Conservation (phyloP, 2,113 vertebrate genomes). For the Beaufortia kweichowensis region DNA sequence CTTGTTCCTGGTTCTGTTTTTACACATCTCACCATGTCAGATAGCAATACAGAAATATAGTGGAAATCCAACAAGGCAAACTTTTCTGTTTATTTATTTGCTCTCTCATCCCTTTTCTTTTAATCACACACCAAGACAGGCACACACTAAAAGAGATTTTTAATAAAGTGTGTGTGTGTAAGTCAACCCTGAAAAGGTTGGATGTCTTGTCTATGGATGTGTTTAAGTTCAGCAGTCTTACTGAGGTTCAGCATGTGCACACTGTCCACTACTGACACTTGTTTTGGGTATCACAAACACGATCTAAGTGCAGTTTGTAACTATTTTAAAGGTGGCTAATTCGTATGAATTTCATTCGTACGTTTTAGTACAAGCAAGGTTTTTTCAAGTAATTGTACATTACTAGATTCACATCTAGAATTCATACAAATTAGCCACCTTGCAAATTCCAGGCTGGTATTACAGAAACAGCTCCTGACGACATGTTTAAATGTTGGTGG, state of each 20-base stretch:
- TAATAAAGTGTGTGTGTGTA: constrained; percentile 51
- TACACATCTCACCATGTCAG: constrained; percentile 29
- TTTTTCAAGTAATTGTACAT: too few relatives aligned
- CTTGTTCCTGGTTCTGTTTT: constrained; percentile 39
- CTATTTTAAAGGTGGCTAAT: too few relatives aligned
- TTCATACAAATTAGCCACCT: too few relatives aligned
- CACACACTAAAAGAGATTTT: constrained; percentile 35
- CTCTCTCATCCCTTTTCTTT: constrained; percentile 25
- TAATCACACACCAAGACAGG: background rate
- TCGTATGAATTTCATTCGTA: too few relatives aligned
- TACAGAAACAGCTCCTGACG: constrained; percentile 27
- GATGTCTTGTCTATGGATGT: constrained; percentile 22
- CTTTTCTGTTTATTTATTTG: constrained; percentile 57
- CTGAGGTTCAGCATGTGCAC: constrained; percentile 39
- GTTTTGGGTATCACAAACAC: too few relatives aligned
- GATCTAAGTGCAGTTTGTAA: too few relatives aligned
- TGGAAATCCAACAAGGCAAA: constrained; percentile 38
- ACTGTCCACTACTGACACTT: constrained; percentile 34
- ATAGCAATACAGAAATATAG: constrained; percentile 36
- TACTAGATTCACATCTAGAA: too few relatives aligned
- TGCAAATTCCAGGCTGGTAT: too few relatives aligned
- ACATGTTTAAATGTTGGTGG: background rate
- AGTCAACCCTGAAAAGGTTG: constrained; percentile 25
- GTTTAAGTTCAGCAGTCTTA: constrained; percentile 43
- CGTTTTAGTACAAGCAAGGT: too few relatives aligned